Evolutionary conservation across 1,140 invertebrate species (phyloP), one percentile per base, ranked within the genome.

Genomic region (Neodiprion lecontei): DNA sequence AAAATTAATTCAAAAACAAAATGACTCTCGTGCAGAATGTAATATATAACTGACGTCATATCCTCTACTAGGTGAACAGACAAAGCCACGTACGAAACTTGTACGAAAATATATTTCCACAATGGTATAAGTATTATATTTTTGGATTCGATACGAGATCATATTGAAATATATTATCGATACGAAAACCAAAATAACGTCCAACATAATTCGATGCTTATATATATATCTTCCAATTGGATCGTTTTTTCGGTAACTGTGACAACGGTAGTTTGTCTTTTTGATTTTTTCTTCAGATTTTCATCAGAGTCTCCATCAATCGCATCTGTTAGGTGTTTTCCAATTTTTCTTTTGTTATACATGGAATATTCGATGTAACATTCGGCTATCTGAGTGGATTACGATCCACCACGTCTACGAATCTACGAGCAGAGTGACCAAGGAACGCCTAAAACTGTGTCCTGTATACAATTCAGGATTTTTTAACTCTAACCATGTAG

Each of bases 401-500:
- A 0, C 48, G 1, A 70, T 40, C 73, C 73, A 66, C 67, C 73
- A 72, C 72, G 73, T 53, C 73, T 71, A 67, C 12, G 47, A 23
- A 49, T 74, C 72, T 23, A 67, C 48, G 47, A 74, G 66, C 48
- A 69, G 7, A 21, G 72, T 74, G 8, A 67, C 21, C 10, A 67
- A 50, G 12, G 72, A 74, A 23, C 72, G 66, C 23, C 66, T 8
- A 49, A 74, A 74, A 74, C 48, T 69, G 23, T 74, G 67, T 7
- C 74, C 69, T 40, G 74, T 74, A 48, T 74, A 74, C 14, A 47
- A 23, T 10, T 74, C 28, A 14, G 48, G 67, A 53, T 50, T 50
- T 53, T 74, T 48, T 14, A 74, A 74, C 7, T 50, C 47, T 69
- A 74, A 67, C 21, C 40, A 74, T 17, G 49, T 70, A 17, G 68